phyloP scores from a whole-genome alignment of 2,113 vertebrate genomes.

The Corythoichthys haematopterus region DNA sequence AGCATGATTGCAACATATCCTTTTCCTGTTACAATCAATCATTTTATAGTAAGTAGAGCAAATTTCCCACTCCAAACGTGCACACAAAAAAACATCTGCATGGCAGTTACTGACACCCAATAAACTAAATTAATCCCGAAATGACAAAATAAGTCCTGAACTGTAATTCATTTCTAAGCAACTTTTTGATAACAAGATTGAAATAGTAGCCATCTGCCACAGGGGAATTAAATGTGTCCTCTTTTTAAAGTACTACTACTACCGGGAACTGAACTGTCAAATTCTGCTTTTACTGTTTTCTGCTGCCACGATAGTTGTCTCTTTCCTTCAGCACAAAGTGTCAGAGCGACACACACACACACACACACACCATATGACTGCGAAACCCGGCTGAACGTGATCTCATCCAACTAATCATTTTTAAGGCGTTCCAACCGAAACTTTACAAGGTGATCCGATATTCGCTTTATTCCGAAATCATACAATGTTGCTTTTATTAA shows the following conservation, averaged over 20 bases:
- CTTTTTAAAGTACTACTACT: neutral
- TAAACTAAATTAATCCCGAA: slow-evolving; percentile 23
- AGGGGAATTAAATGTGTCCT: slow-evolving; percentile 8
- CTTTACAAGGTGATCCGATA: neutral
- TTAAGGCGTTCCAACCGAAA: neutral
- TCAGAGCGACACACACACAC: slow-evolving; percentile 1
- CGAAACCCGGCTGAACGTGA: slow-evolving; percentile 24
- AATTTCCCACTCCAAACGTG: slow-evolving; percentile 12
- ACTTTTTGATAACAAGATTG: slow-evolving; percentile 3
- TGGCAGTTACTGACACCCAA: slow-evolving; percentile 19
- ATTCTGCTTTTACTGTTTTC: neutral
- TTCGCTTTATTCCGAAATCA: neutral
- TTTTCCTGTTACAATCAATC: slow-evolving; percentile 3
- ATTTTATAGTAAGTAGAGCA: neutral
- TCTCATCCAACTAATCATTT: neutral
- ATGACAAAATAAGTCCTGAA: neutral
- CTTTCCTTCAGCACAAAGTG: neutral
- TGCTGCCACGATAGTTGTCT: neutral
- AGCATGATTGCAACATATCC: neutral
- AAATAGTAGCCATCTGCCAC: slow-evolving; percentile 8
- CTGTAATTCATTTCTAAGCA: neutral
- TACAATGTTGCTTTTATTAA: neutral
- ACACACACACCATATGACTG: slow-evolving; percentile 33
- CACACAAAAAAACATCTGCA: slow-evolving; percentile 25
- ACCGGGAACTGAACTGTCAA: neutral